Evolutionary conservation across 2,113 vertebrate species (phyloP), one percentile per base, ranked within the genome.

Genomic region (Strigops habroptila): DNA sequence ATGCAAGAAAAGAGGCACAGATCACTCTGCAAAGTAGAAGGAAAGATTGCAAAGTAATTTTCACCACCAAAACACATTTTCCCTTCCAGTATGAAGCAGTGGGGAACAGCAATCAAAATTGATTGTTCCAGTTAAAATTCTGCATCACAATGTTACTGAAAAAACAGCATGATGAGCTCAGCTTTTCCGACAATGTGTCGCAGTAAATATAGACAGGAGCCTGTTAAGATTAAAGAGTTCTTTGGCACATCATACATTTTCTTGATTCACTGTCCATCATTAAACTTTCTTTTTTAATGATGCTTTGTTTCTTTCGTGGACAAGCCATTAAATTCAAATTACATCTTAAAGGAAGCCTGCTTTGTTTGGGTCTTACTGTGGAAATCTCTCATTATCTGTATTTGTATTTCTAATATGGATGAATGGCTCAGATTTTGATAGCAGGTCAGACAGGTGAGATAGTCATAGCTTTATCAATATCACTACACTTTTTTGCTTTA

Each of bases 251-350:
- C 65, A 39, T 90, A 76, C 8, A 48, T 97, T 96, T 95, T 87
- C 91, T 96, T 95, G 95, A 97, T 97, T 97, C 81, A 93, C 77
- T 69, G 55, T 85, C n/a, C 53, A 85, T 85, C 91, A 76, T 94
- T 95, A 89, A 88, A 88, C 64, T 76, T 88, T 43, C 43, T 88
- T 90, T 97, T 80, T 95, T 83, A 43, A 96, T 37, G 35, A 74
- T 63, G 41, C 37, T 97, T 97, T 97, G 93, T 96, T 97, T 96
- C 93, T 94, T 97, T 97, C 80, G 95, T 46, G 57, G 94, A 84
- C 44, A 95, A 96, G 70, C 62, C 86, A 88, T 96, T 97, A 94
- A 81, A 97, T 97, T 94, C 89, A 96, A 97, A 98, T 97, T 93
- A 92, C 19, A 52, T 82, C 69, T 92, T 94, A 86, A 96, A 95